Conservation (phyloP, 1,140 invertebrate genomes). For the Gonioctena quinquepunctata region DNA sequence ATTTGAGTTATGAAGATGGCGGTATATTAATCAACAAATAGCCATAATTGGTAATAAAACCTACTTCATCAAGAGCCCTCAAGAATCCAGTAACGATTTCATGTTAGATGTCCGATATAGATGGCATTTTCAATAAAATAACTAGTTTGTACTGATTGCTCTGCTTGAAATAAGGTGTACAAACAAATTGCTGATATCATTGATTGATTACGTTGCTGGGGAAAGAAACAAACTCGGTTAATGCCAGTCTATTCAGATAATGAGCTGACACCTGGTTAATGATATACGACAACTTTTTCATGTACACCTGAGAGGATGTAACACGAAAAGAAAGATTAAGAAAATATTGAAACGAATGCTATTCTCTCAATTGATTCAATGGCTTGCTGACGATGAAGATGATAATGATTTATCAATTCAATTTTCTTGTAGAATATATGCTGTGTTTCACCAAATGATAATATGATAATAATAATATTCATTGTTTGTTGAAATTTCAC, state of each 20-base stretch:
- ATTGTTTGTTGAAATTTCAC: too few relatives aligned
- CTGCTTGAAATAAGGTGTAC: neutral
- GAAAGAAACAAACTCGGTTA: neutral
- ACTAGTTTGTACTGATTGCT: neutral
- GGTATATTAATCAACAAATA: neutral
- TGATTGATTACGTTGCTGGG: neutral
- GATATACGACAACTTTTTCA: neutral
- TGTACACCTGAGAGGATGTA: neutral
- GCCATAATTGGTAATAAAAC: neutral
- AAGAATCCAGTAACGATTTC: neutral
- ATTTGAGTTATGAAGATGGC: neutral
- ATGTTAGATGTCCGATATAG: neutral
- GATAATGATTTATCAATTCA: too few relatives aligned
- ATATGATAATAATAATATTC: too few relatives aligned
- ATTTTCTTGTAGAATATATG: too few relatives aligned
- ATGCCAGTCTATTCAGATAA: neutral
- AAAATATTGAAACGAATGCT: too few relatives aligned
- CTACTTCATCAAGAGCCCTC: neutral
- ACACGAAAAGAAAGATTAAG: too few relatives aligned
- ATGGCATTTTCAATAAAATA: neutral
- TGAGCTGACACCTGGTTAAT: neutral
- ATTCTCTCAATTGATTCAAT: too few relatives aligned
- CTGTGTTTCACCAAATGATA: too few relatives aligned
- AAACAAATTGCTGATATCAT: neutral
- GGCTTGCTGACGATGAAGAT: too few relatives aligned